Evolutionary conservation across 2,113 vertebrate species (phyloP).

Genomic region (Grus americana): DNA sequence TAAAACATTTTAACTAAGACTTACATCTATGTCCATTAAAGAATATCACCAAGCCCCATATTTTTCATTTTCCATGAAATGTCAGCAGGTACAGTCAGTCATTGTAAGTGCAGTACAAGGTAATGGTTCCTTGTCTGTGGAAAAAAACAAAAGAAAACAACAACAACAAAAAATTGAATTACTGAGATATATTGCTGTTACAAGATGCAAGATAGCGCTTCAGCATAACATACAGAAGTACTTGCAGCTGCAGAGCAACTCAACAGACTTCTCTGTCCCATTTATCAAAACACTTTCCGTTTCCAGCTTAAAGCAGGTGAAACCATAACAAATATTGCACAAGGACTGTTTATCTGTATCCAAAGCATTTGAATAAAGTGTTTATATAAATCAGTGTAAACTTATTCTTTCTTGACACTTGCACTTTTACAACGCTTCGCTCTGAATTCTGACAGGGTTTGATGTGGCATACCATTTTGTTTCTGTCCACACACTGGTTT

Average conservation of each 20-base stretch:
- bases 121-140: background rate
- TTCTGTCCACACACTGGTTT: background rate
- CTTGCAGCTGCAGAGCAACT: background rate
- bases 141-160: background rate
- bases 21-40: background rate
- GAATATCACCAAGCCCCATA: background rate
- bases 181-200: background rate
- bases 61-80: background rate
- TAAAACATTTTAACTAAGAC: background rate
- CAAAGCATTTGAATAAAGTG: conserved; percentile 39
- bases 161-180: background rate
- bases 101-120: background rate
- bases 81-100: background rate
- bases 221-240: background rate
- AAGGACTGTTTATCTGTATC: conserved; percentile 33
- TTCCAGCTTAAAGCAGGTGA: conserved; percentile 32
- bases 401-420: background rate
- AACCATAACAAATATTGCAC: conserved; percentile 57
- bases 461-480: background rate
- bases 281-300: conserved; percentile 21
- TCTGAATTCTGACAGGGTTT: background rate
- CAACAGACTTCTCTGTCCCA: background rate
- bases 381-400: conserved; percentile 10
- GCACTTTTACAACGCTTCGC: background rate
- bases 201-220: background rate